Evolutionary conservation across 2,888 invertebrate species (phyloP), one percentile per base, ranked within the genome.

Genomic region (Melikaiella ostensackeni): DNA sequence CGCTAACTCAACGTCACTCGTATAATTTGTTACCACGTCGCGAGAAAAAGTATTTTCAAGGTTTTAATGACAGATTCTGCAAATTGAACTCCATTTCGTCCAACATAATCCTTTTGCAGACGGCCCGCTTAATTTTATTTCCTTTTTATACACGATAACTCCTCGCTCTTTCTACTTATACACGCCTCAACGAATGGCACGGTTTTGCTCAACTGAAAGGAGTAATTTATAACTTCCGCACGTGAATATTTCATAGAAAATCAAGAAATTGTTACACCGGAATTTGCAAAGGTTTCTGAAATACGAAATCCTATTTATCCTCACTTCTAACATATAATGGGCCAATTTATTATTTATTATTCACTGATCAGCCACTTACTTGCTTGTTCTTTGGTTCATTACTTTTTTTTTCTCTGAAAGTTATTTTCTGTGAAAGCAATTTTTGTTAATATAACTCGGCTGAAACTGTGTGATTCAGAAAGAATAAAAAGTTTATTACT

Each of bases 171-270:
- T 46, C 11, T 70, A 70, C 27, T 46, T 46, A 30, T 70, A 70
- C 38, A 38, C 19, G 27, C 66, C 46, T 19, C 66, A 46, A 70
- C 42, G 30, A 50, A 66, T 46, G 24, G 46, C 27, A 9, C 27
- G 66, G 50, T 70, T 46, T 27, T 70, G 13, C 24, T 27, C 42
- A 70, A 50, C 9, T 70, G 46, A 50, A 70, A 70, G 46, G 66
- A 46, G 24, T 46, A 42, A 66, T 66, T 66, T 66, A 66, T 27
- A 46, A 46, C 46, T 66, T 46, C 27, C 27, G n/a, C 42, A 66
- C 42, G 46, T 66, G 42, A 46, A 46, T 66, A 66, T 66, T 46
- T 66, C 42, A 42, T 24, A 38, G 64, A 64, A 64, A 64, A 64
- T 64, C 24, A 64, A 64, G 24, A 19, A 46, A 19, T 5, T 19